These are phyloP conservation scores for Dallia pectoralis DNA, from an alignment of 2,797 vertebrate species.

Conservation along the genomic window DNA sequence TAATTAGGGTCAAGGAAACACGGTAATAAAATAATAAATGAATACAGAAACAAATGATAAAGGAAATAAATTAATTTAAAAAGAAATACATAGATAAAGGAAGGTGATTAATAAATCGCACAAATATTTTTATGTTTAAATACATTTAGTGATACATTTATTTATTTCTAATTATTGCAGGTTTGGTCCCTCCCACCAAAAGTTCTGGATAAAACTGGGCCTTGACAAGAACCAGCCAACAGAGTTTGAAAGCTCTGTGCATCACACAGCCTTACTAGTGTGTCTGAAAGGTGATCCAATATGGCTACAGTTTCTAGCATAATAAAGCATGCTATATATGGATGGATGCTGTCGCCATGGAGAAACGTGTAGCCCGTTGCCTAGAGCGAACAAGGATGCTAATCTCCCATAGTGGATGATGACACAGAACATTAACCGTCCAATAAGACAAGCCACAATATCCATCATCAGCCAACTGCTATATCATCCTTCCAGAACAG, in stretches of 20 bases:
- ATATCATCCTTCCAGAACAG: neutral
- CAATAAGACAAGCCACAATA: neutral
- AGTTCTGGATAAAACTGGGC: slow-evolving; percentile 14
- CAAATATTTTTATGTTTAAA: too few species aligned
- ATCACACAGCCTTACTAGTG: neutral
- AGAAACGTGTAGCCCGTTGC: neutral
- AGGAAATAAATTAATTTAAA: too few species aligned
- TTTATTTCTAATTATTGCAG: too few species aligned
- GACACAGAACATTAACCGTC: neutral
- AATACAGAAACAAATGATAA: too few species aligned
- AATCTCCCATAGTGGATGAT: neutral
- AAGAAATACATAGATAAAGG: too few species aligned
- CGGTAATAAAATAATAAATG: too few species aligned
- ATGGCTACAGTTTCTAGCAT: neutral
- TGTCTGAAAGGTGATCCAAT: neutral
- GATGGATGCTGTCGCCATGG: neutral
- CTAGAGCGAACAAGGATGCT: neutral
- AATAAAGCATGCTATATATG: neutral
- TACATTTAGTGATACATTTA: too few species aligned
- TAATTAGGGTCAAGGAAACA: too few species aligned
- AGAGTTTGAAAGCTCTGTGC: neutral
- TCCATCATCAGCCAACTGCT: slow-evolving; percentile 1
- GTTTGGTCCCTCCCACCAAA: slow-evolving; percentile 8
- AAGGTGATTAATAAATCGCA: too few species aligned
- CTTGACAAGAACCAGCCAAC: neutral